phyloP scores from a whole-genome alignment of 2,888 invertebrate species.

The Hipparchia sbordonii region DNA sequence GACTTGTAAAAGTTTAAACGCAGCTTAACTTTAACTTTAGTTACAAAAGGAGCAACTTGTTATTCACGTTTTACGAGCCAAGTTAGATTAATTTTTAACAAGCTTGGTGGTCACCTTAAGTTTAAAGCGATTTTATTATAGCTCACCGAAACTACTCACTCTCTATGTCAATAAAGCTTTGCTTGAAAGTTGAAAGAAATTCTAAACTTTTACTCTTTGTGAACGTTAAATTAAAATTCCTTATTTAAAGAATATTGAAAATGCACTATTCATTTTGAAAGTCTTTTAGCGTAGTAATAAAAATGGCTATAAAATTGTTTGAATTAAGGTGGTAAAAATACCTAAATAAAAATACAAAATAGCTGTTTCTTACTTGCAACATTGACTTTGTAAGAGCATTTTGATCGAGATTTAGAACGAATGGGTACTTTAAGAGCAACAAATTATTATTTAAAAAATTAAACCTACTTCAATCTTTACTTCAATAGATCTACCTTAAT shows the following conservation, averaged over 20 bases:
- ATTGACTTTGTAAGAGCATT: too few species aligned
- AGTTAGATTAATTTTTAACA: constrained; percentile 33
- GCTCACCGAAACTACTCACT: constrained; percentile 25
- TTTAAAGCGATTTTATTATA: constrained; percentile 27
- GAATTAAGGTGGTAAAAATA: too few species aligned
- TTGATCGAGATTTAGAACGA: too few species aligned
- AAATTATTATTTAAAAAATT: too few species aligned
- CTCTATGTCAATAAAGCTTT: constrained; percentile 32
- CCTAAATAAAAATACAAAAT: too few species aligned
- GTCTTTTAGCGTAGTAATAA: too few species aligned
- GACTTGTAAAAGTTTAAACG: background rate
- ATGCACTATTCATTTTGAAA: too few species aligned
- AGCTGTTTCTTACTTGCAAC: too few species aligned
- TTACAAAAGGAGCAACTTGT: background rate
- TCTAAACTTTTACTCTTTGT: constrained; percentile 26
- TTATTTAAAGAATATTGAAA: background rate
- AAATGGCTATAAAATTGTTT: too few species aligned
- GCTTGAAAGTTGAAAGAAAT: constrained; percentile 11
- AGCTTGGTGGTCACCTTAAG: constrained; percentile 24
- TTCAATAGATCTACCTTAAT: too few species aligned
- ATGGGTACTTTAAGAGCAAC: too few species aligned
- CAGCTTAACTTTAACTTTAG: background rate
- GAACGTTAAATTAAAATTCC: constrained; percentile 14
- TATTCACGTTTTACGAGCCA: constrained; percentile 22
- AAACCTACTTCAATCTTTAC: too few species aligned